Base-by-base conservation (phyloP, 1,140 invertebrate genomes). In the Temnothorax curvispinosus region DNA sequence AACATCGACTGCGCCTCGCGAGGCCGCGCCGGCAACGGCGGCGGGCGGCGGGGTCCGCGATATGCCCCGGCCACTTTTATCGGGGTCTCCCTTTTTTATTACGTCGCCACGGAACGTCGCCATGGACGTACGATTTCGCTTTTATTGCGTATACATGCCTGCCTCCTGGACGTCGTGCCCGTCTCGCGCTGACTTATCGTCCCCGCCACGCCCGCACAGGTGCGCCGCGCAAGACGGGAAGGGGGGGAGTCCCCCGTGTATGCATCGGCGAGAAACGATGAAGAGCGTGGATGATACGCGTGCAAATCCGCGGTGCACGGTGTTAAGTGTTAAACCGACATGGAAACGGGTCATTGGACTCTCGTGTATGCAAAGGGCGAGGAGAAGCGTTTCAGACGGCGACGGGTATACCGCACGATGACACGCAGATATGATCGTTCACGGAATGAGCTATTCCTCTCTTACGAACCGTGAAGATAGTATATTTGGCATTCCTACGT, bases 301-400 rank as follows among this genome's bases (percentile, higher is more conserved):
- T 88, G 76, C 89, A 90, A 90, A 90, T 88, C 60, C 69, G 75
- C 50, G 72, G 85, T 80, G 72, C 56, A 38, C 78, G 44, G 74
- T 87, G 88, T 87, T 84, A 90, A 90, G 85, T 85, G 85, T 87
- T 90, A 69, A 90, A 85, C 60, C 47, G 89, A 89, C 85, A 89
- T 90, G 89, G 89, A 89, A 89, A 76, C 67, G 54, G 85, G 84
- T 90, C 88, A 65, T 90, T 89, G 89, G 85, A 89, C 71, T 82
- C 56, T 54, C 47, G 41, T 62, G 69, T 41, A 32, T 50, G 32
- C 64, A 41, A 71, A 44, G 77, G 58, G 75, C 56, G 58, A 77
- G 75, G 38, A 60, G 44, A 44, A 44, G 54, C 44, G 27, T 54
- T 64, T 67, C 62, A 27, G 62, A 80, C 35, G 35, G 21, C 64